phyloP scores from a whole-genome alignment of 2,113 vertebrate species.

The Cyphomyrus discorhynchus region DNA sequence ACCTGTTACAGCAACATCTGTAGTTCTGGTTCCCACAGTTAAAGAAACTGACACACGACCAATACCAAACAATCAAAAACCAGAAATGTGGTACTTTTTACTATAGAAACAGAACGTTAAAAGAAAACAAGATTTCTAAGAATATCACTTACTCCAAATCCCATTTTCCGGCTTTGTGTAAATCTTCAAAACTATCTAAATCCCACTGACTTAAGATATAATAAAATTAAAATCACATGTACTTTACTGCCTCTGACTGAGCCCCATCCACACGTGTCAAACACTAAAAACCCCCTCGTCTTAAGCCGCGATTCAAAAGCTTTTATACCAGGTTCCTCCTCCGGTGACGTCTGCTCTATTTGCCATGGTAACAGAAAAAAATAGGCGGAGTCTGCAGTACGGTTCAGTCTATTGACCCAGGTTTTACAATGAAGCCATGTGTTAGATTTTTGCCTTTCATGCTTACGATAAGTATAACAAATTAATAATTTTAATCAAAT shows the following conservation, averaged over 20 bases:
- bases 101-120: neutral
- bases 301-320: neutral
- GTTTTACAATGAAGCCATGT: neutral
- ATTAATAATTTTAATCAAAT: neutral
- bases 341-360: neutral
- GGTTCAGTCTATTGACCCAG: neutral
- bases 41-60: neutral
- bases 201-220: neutral
- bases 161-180: neutral
- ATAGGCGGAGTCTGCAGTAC: neutral
- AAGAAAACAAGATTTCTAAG: neutral
- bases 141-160: neutral
- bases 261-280: conserved; percentile 4
- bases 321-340: neutral
- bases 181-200: neutral
- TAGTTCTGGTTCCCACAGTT: neutral
- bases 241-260: neutral
- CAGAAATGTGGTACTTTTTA: neutral
- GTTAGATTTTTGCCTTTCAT: neutral
- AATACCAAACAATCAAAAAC: neutral
- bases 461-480: neutral
- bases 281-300: neutral
- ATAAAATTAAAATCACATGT: neutral
- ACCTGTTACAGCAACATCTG: neutral
- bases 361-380: neutral